These are phyloP conservation scores for Oscheius onirici DNA, from an alignment of 2,888 invertebrate species.

Conservation along the genomic window DNA sequence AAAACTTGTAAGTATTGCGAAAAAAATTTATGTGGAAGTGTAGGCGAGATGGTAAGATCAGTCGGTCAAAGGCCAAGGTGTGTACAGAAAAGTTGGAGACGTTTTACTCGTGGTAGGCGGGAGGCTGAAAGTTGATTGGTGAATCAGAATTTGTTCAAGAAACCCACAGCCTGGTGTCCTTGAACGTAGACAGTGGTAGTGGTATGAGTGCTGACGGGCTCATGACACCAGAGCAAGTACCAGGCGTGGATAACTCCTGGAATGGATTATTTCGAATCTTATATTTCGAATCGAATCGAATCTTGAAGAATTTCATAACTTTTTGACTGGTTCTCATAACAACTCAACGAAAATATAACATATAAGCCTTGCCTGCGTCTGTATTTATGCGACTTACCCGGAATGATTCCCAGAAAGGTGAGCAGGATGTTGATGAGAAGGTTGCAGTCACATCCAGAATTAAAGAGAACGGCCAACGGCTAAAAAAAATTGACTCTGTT, in stretches of 20 bases:
- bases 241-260: constrained; percentile 33
- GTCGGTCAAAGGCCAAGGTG: too few relatives aligned
- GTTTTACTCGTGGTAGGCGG: constrained; percentile 6
- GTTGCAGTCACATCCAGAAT: constrained; percentile 28
- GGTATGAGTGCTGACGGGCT: not conserved
- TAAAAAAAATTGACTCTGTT: not conserved
- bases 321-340: too few relatives aligned
- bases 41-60: too few relatives aligned
- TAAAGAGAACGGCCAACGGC: constrained; percentile 29
- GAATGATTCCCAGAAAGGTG: constrained; percentile 21
- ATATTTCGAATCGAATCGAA: too few relatives aligned
- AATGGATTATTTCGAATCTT: not conserved
- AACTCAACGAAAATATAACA: too few relatives aligned
- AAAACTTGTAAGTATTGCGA: too few relatives aligned
- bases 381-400: constrained; percentile 8
- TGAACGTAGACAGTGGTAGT: constrained; percentile 33
- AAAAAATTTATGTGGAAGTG: too few relatives aligned
- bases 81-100: too few relatives aligned
- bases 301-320: too few relatives aligned
- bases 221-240: constrained; percentile 33
- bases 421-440: constrained; percentile 32
- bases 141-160: not conserved
- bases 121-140: constrained; percentile 33
- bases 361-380: too few relatives aligned
- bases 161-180: constrained; percentile 26